phyloP scores from a whole-genome alignment of 2,113 vertebrate species.

The Lepus europaeus region DNA sequence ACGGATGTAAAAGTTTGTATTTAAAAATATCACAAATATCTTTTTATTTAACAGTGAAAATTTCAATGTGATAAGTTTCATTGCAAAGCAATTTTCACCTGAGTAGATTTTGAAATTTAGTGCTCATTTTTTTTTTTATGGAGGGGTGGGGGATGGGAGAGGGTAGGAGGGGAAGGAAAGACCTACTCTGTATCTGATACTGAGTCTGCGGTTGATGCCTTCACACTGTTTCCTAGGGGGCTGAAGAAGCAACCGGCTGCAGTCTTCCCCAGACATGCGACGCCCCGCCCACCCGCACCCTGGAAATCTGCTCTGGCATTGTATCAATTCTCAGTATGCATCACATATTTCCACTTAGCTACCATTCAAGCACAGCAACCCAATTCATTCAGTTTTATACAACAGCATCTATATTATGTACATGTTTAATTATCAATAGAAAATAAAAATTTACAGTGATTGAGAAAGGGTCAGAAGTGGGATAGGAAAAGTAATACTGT shows the following conservation, averaged over 20 bases:
- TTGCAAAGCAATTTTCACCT: slow-evolving; percentile 88
- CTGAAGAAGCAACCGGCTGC: slow-evolving; percentile 68
- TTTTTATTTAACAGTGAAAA: slow-evolving; percentile 80
- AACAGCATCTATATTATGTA: slow-evolving; percentile 86
- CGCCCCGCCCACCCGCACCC: neutral
- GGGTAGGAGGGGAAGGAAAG: slow-evolving; percentile 45
- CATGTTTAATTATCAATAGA: slow-evolving; percentile 82
- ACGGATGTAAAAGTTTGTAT: slow-evolving; percentile 75
- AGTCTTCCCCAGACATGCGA: slow-evolving; percentile 28
- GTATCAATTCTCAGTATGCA: slow-evolving; percentile 84
- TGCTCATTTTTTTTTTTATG: slow-evolving; percentile 59
- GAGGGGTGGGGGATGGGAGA: too few species aligned
- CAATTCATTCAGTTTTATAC: slow-evolving; percentile 85
- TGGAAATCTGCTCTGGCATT: slow-evolving; percentile 75
- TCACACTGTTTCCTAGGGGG: slow-evolving; percentile 71
- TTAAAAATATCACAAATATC: slow-evolving; percentile 82
- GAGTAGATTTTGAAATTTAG: slow-evolving; percentile 86
- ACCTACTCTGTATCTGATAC: slow-evolving; percentile 79
- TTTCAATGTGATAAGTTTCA: slow-evolving; percentile 86
- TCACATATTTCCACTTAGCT: slow-evolving; percentile 78
- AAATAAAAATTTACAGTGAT: slow-evolving; percentile 84
- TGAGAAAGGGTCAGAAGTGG: slow-evolving; percentile 82
- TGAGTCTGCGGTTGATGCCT: slow-evolving; percentile 73
- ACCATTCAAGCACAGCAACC: slow-evolving; percentile 86
- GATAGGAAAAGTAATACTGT: slow-evolving; percentile 86